phyloP scores from a whole-genome alignment of 2,113 vertebrate species.

The Laticauda colubrina region DNA sequence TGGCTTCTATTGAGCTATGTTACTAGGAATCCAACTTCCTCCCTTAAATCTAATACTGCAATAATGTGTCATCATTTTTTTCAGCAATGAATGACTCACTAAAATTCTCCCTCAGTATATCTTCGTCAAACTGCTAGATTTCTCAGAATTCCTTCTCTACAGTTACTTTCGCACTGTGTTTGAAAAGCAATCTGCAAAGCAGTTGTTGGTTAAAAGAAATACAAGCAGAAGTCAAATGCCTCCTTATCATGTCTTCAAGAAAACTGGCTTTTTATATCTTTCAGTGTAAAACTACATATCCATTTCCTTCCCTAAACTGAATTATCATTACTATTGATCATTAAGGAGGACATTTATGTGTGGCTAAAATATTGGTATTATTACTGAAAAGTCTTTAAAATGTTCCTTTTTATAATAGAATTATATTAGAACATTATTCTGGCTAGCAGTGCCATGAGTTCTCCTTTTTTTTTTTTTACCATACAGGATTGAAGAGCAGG shows the following conservation, averaged over 20 bases:
- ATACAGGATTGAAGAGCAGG: neutral
- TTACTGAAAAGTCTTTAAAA: neutral
- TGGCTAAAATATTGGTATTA: neutral
- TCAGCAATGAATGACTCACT: slow-evolving; percentile 24
- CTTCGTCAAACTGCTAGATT: slow-evolving; percentile 4
- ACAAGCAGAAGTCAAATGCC: neutral
- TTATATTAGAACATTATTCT: neutral
- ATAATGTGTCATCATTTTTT: slow-evolving; percentile 12
- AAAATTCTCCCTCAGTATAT: slow-evolving; percentile 20
- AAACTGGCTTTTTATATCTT: neutral
- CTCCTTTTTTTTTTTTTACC: neutral
- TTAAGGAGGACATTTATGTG: neutral
- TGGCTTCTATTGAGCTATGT: neutral
- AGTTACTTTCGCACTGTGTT: neutral
- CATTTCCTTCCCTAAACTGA: neutral
- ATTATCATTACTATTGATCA: neutral
- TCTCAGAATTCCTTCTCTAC: slow-evolving; percentile 29
- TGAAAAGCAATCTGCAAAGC: slow-evolving; percentile 35
- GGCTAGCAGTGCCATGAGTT: neutral
- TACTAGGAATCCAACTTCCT: neutral
- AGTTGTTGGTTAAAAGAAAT: slow-evolving; percentile 7
- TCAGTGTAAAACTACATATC: neutral
- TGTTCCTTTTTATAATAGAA: neutral
- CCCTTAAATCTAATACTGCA: slow-evolving; percentile 23
- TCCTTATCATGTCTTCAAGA: slow-evolving; percentile 9